Evolutionary conservation across 2,888 invertebrate genomes (phyloP).

Genomic region (Netelia virgata): DNA sequence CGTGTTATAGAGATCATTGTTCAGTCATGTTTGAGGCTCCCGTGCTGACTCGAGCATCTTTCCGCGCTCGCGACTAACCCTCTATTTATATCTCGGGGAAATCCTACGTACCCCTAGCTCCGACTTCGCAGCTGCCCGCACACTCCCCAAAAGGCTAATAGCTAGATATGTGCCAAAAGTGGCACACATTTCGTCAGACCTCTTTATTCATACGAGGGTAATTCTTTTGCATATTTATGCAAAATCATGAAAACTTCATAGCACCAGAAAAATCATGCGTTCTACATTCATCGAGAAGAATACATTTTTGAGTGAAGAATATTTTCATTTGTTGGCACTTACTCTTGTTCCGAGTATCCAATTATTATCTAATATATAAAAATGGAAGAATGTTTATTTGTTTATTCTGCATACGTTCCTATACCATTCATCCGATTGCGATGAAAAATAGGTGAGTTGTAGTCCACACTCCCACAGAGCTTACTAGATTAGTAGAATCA

Average conservation of each 20-base stretch:
- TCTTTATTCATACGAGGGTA: conserved; percentile 1
- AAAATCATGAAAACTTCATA: neutral
- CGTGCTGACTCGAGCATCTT: conserved; percentile 75
- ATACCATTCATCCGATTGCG: no score
- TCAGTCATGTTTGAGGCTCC: conserved; percentile 77
- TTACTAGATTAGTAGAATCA: no score
- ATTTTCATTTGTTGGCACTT: no score
- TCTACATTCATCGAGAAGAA: neutral
- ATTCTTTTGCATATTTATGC: neutral
- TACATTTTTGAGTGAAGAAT: no score
- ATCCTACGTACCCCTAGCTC: neutral
- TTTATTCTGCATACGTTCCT: no score
- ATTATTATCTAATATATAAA: no score
- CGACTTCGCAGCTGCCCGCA: neutral
- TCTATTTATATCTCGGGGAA: conserved; percentile 63
- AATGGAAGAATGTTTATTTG: no score
- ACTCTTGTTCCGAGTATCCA: no score
- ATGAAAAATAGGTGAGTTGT: no score
- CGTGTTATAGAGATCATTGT: conserved; percentile 77
- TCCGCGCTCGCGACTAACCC: conserved; percentile 10
- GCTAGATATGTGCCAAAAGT: conserved; percentile 37
- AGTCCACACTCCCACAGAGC: no score
- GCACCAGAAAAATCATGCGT: neutral
- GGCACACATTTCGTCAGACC: conserved; percentile 1
- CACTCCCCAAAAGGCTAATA: conserved; percentile 29